Base-by-base conservation (phyloP, 1,140 invertebrate species). In the Bicyclus anynana region DNA sequence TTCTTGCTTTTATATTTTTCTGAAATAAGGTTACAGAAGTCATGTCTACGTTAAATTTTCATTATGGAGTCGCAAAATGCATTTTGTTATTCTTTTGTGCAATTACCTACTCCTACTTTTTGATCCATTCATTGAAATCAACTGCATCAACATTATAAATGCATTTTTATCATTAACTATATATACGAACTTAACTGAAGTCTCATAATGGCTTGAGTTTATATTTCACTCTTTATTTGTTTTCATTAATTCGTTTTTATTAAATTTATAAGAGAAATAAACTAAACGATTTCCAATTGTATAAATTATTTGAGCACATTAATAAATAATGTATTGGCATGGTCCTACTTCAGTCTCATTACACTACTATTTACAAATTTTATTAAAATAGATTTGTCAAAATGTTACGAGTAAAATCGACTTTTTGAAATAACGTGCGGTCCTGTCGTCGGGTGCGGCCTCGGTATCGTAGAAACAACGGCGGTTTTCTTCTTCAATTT, bases 401-500 rank as follows among this genome's bases (percentile, higher is more conserved):
- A 51, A 62, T 65, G 80, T 87, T 87, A 87, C 76, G 84, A 87
- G 65, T 87, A 87, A 74, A 87, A 87, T 67, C 81, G 79, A 69
- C 84, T 87, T 69, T 87, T 87, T 69, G 84, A 84, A 53, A 87
- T 87, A 46, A 87, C 56, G 68, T 87, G 84, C 5, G 84, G 73
- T 40, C 62, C 74, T 29, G 80, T 62, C 20, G 78, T 68, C 40
- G 80, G 80, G 56, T 85, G 84, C 35, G 83, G 81, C 62, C 80
- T 74, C 6, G 79, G 65, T 77, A 88, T 78, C 62, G 81, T 86
- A 35, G 74, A 77, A 17, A 91, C 89, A 0, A 89, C 78, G 44
- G 91, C 89, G 27, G 91, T 92, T 71, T 91, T 89, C 72, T 90
- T 89, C 69, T 89, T 86, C 63, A 90, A 66, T 61, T 89, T 88